Conservation (phyloP, 2,797 vertebrate species). For the Antennarius maculatus region DNA sequence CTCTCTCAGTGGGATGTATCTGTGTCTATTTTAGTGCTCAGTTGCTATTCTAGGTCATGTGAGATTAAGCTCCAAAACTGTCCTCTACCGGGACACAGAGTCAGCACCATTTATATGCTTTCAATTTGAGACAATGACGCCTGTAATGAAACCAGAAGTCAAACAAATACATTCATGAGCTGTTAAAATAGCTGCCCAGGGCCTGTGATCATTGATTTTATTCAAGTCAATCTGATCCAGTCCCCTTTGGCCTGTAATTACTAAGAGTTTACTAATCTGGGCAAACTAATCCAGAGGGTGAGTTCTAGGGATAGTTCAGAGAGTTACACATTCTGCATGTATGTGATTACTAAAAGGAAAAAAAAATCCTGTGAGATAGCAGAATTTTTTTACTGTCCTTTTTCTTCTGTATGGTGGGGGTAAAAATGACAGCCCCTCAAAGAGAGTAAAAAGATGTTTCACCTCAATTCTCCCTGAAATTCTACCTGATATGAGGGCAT, state of each 20-base stretch:
- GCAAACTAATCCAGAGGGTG: constrained; percentile 39
- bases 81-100: constrained; percentile 18
- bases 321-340: constrained; percentile 1
- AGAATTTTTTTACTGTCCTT: too few species aligned
- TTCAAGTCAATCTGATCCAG: constrained; percentile 18
- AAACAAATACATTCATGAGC: constrained; percentile 7
- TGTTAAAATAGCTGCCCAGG: constrained; percentile 11
- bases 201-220: constrained; percentile 16
- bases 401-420: too few species aligned
- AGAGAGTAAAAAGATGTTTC: too few species aligned
- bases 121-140: constrained; percentile 27
- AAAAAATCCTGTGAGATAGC: too few species aligned
- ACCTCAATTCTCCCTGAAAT: not conserved
- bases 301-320: constrained; percentile 24
- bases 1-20: constrained; percentile 35
- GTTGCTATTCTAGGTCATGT: constrained; percentile 62
- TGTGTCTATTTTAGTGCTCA: constrained; percentile 50
- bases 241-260: constrained; percentile 39
- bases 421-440: too few species aligned
- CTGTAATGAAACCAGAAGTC: constrained; percentile 19
- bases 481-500: not conserved
- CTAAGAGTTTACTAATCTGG: constrained; percentile 33
- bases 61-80: constrained; percentile 47
- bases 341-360: constrained; percentile 11
- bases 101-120: constrained; percentile 40